Evolutionary conservation across 1,140 invertebrate species (phyloP).

Genomic region (Brachionus rubens): DNA sequence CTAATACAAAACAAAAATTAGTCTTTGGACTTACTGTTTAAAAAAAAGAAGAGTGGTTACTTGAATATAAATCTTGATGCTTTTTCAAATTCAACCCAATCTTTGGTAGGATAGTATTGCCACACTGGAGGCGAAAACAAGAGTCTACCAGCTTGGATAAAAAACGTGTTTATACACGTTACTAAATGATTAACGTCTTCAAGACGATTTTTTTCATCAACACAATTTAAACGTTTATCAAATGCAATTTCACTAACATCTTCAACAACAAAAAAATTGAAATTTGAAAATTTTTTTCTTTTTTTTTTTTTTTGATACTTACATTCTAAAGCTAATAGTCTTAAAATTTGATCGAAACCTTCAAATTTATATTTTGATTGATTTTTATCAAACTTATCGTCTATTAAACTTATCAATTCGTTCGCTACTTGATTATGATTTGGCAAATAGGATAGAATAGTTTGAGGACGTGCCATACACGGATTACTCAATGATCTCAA

Average conservation of each 20-base stretch:
- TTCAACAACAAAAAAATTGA: background rate
- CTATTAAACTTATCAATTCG: conserved; percentile 24
- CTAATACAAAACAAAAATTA: background rate
- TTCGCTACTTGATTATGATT: conserved; percentile 45
- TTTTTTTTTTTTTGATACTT: background rate
- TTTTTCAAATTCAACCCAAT: conserved; percentile 30
- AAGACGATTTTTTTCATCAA: conserved; percentile 18
- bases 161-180: conserved; percentile 19
- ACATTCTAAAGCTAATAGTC: conserved; percentile 36
- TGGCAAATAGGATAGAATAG: conserved; percentile 23
- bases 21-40: background rate
- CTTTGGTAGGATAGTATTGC: conserved; percentile 45
- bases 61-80: conserved; percentile 23
- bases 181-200: conserved; percentile 23
- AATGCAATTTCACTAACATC: conserved; percentile 45
- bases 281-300: background rate
- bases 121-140: conserved; percentile 39
- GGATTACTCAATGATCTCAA: conserved; percentile 19
- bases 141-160: background rate
- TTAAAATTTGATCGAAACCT: conserved; percentile 39
- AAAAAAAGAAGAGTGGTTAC: background rate
- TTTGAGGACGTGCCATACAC: conserved; percentile 1
- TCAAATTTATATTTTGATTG: background rate
- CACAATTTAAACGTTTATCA: conserved; percentile 16
- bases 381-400: background rate